Percentiles rank a stretch among this genome's conserved stretches.
These are phyloP conservation scores for Phaonia tiefii DNA, from an alignment of 2,888 invertebrate genomes.

Conservation along the genomic window DNA sequence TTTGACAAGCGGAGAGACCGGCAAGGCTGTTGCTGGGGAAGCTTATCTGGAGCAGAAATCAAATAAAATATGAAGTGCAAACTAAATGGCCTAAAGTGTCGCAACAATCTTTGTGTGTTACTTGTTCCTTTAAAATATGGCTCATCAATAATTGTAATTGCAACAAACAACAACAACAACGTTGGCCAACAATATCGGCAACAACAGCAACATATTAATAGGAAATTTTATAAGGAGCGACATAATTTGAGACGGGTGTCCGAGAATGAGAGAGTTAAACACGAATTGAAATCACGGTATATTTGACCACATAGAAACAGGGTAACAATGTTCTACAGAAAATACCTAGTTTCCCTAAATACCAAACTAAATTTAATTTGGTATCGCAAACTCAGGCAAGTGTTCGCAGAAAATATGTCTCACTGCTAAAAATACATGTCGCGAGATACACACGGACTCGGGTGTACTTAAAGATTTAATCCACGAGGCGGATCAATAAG, in stretches of 20 bases:
- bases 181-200: conserved; percentile 58
- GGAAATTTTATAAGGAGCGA: conserved; percentile 1
- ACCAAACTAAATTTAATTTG: too few relatives aligned
- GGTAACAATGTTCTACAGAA: too few relatives aligned
- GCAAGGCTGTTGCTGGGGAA: conserved; percentile 25
- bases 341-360: too few relatives aligned
- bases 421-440: too few relatives aligned
- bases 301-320: too few relatives aligned
- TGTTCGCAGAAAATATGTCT: too few relatives aligned
- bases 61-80: conserved; percentile 66
- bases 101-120: conserved; percentile 61
- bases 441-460: too few relatives aligned
- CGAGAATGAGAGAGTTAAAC: too few relatives aligned
- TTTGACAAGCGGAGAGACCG: background rate
- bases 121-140: conserved; percentile 57
- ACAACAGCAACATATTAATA: conserved; percentile 37
- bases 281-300: too few relatives aligned
- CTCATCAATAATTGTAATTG: conserved; percentile 67
- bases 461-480: too few relatives aligned
- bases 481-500: too few relatives aligned
- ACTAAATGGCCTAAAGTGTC: conserved; percentile 67
- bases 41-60: conserved; percentile 59
- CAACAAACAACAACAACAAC: conserved; percentile 57
- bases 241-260: conserved; percentile 1
- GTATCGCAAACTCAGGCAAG: too few relatives aligned